Conservation (phyloP, 2,888 invertebrate species). For the Archips xylosteana region DNA sequence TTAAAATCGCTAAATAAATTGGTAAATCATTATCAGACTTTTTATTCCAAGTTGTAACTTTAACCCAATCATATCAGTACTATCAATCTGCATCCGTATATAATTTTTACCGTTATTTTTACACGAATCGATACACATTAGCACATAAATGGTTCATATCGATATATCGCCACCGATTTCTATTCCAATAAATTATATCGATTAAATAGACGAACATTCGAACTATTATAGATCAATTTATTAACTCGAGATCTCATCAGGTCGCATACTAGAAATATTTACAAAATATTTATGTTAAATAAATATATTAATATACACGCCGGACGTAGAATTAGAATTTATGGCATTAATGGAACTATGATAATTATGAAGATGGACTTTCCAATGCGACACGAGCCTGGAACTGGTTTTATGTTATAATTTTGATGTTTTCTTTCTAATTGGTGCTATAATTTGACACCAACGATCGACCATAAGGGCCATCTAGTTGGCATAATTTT, state of each 20-base stretch:
- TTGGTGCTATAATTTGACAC: constrained; percentile 1
- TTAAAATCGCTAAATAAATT: neutral
- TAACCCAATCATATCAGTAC: neutral
- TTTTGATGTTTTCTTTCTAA: constrained; percentile 19
- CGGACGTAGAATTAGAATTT: constrained; percentile 19
- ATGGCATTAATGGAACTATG: constrained; percentile 20
- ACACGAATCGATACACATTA: constrained; percentile 25
- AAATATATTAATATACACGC: constrained; percentile 29
- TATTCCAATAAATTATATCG: constrained; percentile 30
- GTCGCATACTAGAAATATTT: constrained; percentile 30
- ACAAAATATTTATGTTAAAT: constrained; percentile 41
- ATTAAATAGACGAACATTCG: constrained; percentile 19
- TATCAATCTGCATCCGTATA: neutral
- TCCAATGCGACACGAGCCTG: constrained; percentile 23
- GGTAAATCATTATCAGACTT: neutral
- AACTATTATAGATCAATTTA: constrained; percentile 17
- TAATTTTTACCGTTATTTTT: neutral
- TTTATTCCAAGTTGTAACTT: neutral
- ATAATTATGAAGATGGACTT: constrained; percentile 17
- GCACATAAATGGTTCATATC: constrained; percentile 29
- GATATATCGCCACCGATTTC: constrained; percentile 29
- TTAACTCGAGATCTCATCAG: constrained; percentile 4
- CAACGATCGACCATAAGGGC: neutral
- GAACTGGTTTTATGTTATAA: constrained; percentile 38
- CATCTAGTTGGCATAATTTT: neutral